Evolutionary conservation across 2,113 vertebrate genomes (phyloP).

Genomic region (Alethe castanea): DNA sequence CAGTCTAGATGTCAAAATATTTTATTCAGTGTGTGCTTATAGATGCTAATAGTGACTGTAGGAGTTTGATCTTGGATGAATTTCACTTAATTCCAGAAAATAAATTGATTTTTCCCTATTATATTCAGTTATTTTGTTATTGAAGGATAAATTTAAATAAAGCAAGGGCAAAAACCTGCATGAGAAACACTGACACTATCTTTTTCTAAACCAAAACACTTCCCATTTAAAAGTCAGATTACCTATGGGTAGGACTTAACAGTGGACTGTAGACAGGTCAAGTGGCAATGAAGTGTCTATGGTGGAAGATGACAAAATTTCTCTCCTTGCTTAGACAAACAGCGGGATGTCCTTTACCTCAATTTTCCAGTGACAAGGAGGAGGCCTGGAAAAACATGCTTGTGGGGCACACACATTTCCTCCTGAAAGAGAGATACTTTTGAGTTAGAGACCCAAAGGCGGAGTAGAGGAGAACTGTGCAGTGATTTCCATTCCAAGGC

Average conservation of each 20-base stretch:
- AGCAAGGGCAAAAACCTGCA: not conserved
- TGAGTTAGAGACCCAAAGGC: not conserved
- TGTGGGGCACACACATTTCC: not conserved
- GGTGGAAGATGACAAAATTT: not conserved
- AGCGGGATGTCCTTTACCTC: not conserved
- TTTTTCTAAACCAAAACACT: not conserved
- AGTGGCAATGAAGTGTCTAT: not conserved
- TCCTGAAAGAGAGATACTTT: not conserved
- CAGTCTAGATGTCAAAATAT: slow-evolving; percentile 56
- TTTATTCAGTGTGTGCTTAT: slow-evolving; percentile 46
- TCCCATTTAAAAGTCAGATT: not conserved
- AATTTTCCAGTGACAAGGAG: not conserved
- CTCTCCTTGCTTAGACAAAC: not conserved
- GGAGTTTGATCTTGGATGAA: slow-evolving; percentile 41
- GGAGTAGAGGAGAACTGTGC: not conserved
- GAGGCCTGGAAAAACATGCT: not conserved
- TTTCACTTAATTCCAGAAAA: slow-evolving; percentile 46
- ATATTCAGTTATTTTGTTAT: not conserved
- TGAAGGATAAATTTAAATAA: not conserved
- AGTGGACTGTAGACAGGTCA: not conserved
- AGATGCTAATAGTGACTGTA: slow-evolving; percentile 43
- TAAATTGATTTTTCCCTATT: not conserved
- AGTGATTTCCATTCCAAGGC: not conserved
- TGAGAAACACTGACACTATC: not conserved
- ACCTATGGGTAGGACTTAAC: not conserved